Evolutionary conservation across 2,888 invertebrate genomes (phyloP).

Genomic region (Mylabris sibirica): DNA sequence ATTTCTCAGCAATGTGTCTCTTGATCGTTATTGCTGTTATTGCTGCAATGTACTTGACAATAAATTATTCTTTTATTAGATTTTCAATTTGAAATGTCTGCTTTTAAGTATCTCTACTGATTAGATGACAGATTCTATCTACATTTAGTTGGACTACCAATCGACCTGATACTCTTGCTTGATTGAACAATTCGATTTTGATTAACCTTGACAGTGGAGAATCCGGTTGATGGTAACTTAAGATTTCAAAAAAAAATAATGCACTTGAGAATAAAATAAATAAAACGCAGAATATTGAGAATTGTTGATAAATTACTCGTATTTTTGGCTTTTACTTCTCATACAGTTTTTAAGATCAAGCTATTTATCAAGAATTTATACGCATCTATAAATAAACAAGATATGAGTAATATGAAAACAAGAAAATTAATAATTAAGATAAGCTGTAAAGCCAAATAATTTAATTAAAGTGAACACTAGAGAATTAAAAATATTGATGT

Average conservation of each 20-base stretch:
- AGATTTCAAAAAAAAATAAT: background rate
- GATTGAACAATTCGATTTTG: background rate
- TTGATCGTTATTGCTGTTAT: constrained; percentile 5
- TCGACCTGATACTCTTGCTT: background rate
- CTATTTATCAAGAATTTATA: background rate
- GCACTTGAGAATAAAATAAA: background rate
- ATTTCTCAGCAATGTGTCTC: constrained; percentile 14
- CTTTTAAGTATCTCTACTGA: background rate
- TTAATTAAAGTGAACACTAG: background rate
- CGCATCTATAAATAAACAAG: background rate
- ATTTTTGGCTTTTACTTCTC: background rate
- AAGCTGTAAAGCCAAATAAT: background rate
- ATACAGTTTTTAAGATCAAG: background rate
- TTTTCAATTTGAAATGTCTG: background rate
- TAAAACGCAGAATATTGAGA: background rate
- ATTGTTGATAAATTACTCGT: background rate
- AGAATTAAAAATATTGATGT: background rate
- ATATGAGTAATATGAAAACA: background rate
- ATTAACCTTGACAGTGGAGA: background rate
- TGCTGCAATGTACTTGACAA: background rate
- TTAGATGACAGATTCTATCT: background rate
- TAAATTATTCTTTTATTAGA: background rate
- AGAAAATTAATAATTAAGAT: background rate
- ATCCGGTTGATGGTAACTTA: background rate
- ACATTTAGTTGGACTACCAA: background rate